Evolutionary conservation across 1,140 invertebrate genomes (phyloP).

Genomic region (Maconellicoccus hirsutus): DNA sequence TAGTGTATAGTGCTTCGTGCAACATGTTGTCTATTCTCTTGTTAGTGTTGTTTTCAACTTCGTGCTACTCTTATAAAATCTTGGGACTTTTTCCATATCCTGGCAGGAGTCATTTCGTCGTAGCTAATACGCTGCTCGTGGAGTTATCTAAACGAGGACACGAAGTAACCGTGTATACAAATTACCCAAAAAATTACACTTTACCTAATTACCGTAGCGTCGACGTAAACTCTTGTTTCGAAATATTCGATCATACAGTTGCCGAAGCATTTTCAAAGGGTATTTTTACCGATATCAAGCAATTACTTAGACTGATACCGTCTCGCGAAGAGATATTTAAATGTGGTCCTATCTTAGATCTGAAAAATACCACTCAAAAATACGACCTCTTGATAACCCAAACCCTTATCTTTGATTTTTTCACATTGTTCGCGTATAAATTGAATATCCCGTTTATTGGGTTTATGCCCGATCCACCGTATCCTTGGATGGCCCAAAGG

Average conservation of each 20-base stretch:
- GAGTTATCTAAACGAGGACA: slow-evolving; percentile 33
- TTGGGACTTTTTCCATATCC: slow-evolving; percentile 31
- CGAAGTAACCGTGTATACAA: slow-evolving; percentile 30
- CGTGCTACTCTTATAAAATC: slow-evolving; percentile 27
- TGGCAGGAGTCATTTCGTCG: slow-evolving; percentile 32
- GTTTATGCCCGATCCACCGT: slow-evolving; percentile 40
- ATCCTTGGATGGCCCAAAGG: slow-evolving; percentile 45
- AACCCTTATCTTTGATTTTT: slow-evolving; percentile 24
- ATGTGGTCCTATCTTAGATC: background rate
- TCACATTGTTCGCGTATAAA: slow-evolving; percentile 31
- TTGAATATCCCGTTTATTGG: slow-evolving; percentile 41
- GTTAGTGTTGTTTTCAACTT: too few relatives aligned
- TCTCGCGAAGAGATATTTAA: background rate
- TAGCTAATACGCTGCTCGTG: slow-evolving; percentile 32
- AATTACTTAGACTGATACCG: background rate
- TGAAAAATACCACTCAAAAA: background rate
- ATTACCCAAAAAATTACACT: background rate
- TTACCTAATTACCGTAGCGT: background rate
- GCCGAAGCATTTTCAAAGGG: background rate
- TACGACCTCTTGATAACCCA: slow-evolving; percentile 27
- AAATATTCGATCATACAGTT: background rate
- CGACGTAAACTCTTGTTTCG: background rate
- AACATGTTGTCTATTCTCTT: too few relatives aligned
- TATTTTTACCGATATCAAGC: too few relatives aligned
- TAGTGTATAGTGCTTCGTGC: too few relatives aligned